Base-by-base conservation (phyloP, 2,113 vertebrate genomes). In the Empidonax traillii region DNA sequence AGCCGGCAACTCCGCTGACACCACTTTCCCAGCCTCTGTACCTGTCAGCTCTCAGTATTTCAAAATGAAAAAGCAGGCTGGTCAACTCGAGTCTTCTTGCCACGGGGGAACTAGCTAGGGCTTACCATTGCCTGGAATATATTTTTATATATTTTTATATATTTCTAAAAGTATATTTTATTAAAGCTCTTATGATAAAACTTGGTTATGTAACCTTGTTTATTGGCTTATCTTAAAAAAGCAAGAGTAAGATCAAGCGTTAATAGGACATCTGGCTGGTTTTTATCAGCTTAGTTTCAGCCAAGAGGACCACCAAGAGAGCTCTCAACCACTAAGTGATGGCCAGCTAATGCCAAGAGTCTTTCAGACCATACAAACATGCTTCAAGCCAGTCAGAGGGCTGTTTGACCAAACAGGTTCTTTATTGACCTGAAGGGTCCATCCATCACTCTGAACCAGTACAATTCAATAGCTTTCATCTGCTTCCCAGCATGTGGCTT, bases 261-360 rank as follows among this genome's bases (percentile, higher is more conserved):
- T 94, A 93, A 94, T 78, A 95, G 84, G 89, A 82, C 93, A 96
- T 85, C 84, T 95, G 94, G 77, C 93, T 87, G 81, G 55, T 75
- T 92, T 90, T 94, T 89, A 92, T 47, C 95, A 95, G 95, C 94
- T 94, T 92, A 92, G 72, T 47, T 74, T 56, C 56, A 71, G 93
- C 65, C 89, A 93, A 86, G 63, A 92, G 72, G 79, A 59, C 83
- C 88, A 92, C 90, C 94, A 86, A 77, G 86, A 89, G 79, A 90
- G 76, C 83, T 93, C 92, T 84, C 76, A 84, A 63, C 46, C 47
- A 35, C 80, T 44, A 14, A 59, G 47, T 20, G 44, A 66, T 49
- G 76, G 83, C 43, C 90, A 95, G 55, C 55, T 77, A 81, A 80
- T 43, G 51, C 85, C 88, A 90, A 63, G 80, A 92, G 83, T 62